Base-by-base conservation (phyloP, 2,113 vertebrate genomes). In the Muntiacus muntjak region DNA sequence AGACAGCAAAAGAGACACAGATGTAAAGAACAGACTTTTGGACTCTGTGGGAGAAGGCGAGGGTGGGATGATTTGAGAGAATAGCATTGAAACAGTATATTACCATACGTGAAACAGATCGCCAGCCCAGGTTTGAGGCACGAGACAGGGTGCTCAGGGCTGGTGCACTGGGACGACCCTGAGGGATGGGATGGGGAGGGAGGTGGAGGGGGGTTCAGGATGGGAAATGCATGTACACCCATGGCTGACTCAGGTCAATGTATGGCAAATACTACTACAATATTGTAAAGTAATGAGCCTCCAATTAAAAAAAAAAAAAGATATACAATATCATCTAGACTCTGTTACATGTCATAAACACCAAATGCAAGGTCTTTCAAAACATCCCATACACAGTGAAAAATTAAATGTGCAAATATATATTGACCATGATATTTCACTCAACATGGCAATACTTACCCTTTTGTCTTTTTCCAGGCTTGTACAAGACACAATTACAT, bases 401-500 rank as follows among this genome's bases (percentile, higher is more conserved):
- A 92, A 91, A 85, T 47, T 54, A 89, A 93, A 25, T 60, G 4
- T 58, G 13, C 14, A 79, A 76, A 91, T 23, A 67, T 5, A 76
- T 23, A 91, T 0, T 4, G 14, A 89, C 1, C 17, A 95, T 33
- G 25, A 17, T 52, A 64, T 60, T 95, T 64, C 45, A 15, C 55
- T 60, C 54, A 86, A 60, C 3, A 58, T 40, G 3, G 28, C 83
- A 86, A 76, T 3, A 58, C 43, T 50, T 97, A 99, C 99, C 99
- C 99, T 99, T 83, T 99, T 97, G 6, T 99, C 99, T 98, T 99
- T 99, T 23, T 99, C 99, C 89, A 99, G 98, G 96, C 99, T 99
- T 94, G 99, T 99, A 97, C 99, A 99, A 94, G 99, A 99, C 95
- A 99, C 79, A 0, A 98, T 99, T 64, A 99, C 96, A 45, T 99